Evolutionary conservation across 1,140 invertebrate species (phyloP).

Genomic region (Psix sp.): DNA sequence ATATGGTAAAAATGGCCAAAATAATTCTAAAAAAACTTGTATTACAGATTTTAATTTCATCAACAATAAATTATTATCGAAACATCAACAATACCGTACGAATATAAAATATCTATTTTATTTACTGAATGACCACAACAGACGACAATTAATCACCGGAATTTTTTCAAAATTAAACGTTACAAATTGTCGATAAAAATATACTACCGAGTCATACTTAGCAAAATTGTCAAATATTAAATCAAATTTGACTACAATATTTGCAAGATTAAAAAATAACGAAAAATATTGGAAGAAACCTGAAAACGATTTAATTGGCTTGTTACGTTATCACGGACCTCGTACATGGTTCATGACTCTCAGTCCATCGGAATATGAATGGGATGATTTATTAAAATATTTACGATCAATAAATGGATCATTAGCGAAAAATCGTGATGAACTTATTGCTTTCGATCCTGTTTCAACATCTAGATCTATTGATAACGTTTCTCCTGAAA

Average conservation of each 20-base stretch:
- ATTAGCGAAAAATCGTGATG: conserved; percentile 26
- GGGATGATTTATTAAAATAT: conserved; percentile 53
- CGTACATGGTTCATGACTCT: conserved; percentile 71
- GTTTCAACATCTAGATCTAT: conserved; percentile 55
- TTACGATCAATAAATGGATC: conserved; percentile 40
- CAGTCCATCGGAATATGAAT: conserved; percentile 67
- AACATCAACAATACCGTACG: conserved; percentile 59
- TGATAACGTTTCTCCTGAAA: conserved; percentile 52
- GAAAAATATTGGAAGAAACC: conserved; percentile 61
- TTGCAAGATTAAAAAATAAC: conserved; percentile 58
- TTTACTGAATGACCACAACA: conserved; percentile 58
- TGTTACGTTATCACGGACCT: conserved; percentile 65
- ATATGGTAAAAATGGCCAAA: too few species aligned
- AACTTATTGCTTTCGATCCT: conserved; percentile 57
- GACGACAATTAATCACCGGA: conserved; percentile 49
- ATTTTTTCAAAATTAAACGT: conserved; percentile 62
- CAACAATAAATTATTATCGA: too few species aligned
- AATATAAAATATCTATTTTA: conserved; percentile 66
- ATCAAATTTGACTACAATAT: conserved; percentile 59
- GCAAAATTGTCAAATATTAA: conserved; percentile 31
- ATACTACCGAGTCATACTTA: conserved; percentile 42
- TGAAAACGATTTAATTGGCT: conserved; percentile 62
- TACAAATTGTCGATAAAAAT: conserved; percentile 44
- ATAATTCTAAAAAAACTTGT: too few species aligned
- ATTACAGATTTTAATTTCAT: too few species aligned